Base-by-base conservation (phyloP, 1,140 invertebrate genomes). In the Oryzaephilus surinamensis region DNA sequence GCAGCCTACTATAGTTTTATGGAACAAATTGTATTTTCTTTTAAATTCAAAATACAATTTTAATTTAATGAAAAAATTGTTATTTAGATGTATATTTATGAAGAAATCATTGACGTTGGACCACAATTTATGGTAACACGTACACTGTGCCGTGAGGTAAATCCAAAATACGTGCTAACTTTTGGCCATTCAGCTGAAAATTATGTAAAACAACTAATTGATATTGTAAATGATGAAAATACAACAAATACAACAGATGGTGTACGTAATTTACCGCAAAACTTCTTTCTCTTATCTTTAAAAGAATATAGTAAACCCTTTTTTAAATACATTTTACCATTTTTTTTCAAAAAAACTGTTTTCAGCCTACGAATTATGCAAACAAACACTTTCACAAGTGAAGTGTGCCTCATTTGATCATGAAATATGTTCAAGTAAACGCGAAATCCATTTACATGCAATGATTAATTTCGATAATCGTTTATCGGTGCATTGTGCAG, bases 1-100 rank as follows among this genome's bases (percentile, higher is more conserved):
- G 73, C 77, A 8, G 76, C 80, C 0, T 79, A 74, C 55, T 86
- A 81, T 58, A 73, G 76, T 46, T 55, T 76, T n/a, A 61, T 70
- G 31, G 77, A 72, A 50, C 60, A 67, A 34, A 58, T 66, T 16
- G 57, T 62, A 28, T 52, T 54, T 33, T 56, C 61, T 23, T 46
- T 19, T 41, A 36, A 38, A 30, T 35, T 30, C 36, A 39, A 48
- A 21, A 18, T 39, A 35, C 11, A 7, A 27, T 28, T 43, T 43
- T 20, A 32, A 23, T 32, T 57, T 19, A 35, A 44, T 10, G 18
- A 23, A 18, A 24, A 46, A 15, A 32, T 41, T 50, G 47, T 41
- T 40, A 50, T 47, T 23, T 43, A 77, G 72, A 46, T 79, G 1
- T 63, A 65, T 51, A 57, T 81, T 7, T 61, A 81, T 40, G 64